phyloP scores from a whole-genome alignment of 23 tunicate species.

The Halocynthia roretzi region DNA sequence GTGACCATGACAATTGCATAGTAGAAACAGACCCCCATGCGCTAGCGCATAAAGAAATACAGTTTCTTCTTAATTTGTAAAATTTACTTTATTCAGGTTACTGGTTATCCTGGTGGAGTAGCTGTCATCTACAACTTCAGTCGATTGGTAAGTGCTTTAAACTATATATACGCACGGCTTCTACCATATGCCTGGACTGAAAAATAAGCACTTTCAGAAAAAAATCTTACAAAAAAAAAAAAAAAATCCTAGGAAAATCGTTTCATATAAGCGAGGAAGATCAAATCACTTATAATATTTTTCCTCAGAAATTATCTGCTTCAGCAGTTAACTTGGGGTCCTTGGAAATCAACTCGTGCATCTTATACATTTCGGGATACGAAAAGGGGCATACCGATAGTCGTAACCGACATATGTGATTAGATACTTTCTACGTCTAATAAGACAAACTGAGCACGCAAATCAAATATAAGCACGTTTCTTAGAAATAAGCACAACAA shows the following conservation, averaged over 20 bases:
- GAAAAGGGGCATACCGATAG: too few species aligned
- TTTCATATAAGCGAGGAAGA: too few species aligned
- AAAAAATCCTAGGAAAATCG: too few species aligned
- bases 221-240: background rate
- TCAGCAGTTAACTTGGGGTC: too few species aligned
- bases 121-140: slow-evolving; percentile 61
- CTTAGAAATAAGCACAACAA: too few species aligned
- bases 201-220: background rate
- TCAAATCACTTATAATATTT: too few species aligned
- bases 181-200: background rate
- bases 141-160: slow-evolving; percentile 56
- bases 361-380: too few species aligned
- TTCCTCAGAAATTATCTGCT: too few species aligned
- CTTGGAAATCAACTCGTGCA: too few species aligned
- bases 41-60: background rate
- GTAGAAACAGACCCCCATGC: too few species aligned
- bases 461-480: background rate
- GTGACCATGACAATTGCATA: too few species aligned
- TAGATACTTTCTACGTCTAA: background rate
- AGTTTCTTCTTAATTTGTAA: background rate
- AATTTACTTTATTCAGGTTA: slow-evolving; percentile 30
- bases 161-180: background rate
- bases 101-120: slow-evolving; percentile 77
- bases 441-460: background rate
- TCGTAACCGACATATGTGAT: background rate